These are phyloP conservation scores for Troides oblongomaculatus DNA, from an alignment of 2,888 invertebrate species.

Conservation along the genomic window DNA sequence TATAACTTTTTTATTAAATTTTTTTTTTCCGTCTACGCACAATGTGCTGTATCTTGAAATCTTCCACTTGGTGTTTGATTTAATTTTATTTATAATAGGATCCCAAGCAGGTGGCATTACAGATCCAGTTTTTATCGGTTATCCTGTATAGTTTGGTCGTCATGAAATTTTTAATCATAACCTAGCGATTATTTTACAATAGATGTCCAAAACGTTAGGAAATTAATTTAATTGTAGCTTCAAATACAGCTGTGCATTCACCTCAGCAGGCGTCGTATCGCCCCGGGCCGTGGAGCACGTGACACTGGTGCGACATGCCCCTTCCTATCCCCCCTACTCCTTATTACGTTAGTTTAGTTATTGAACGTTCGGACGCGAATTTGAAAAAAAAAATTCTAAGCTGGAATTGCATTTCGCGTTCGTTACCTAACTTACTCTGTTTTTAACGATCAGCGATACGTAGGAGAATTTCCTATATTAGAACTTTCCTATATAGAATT, in stretches of 20 bases:
- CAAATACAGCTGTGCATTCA: conserved; percentile 32
- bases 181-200: no score
- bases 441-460: conserved; percentile 2
- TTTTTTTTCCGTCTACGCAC: no score
- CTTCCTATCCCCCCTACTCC: conserved; percentile 24
- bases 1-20: no score
- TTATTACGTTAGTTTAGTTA: conserved; percentile 31
- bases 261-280: conserved; percentile 29
- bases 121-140: no score
- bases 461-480: no score
- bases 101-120: no score
- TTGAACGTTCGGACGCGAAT: conserved; percentile 27
- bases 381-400: conserved; percentile 13
- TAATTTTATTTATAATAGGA: no score
- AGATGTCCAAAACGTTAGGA: conserved; percentile 42
- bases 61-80: no score
- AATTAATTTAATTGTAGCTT: conserved; percentile 42
- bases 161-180: no score
- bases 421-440: conserved; percentile 2
- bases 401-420: conserved; percentile 19
- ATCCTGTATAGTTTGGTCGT: no score
- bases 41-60: no score
- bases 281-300: conserved; percentile 35
- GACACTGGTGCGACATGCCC: conserved; percentile 32
- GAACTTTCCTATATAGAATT: no score